Evolutionary conservation across 2,888 invertebrate species (phyloP).

Genomic region (Polietes domitor): DNA sequence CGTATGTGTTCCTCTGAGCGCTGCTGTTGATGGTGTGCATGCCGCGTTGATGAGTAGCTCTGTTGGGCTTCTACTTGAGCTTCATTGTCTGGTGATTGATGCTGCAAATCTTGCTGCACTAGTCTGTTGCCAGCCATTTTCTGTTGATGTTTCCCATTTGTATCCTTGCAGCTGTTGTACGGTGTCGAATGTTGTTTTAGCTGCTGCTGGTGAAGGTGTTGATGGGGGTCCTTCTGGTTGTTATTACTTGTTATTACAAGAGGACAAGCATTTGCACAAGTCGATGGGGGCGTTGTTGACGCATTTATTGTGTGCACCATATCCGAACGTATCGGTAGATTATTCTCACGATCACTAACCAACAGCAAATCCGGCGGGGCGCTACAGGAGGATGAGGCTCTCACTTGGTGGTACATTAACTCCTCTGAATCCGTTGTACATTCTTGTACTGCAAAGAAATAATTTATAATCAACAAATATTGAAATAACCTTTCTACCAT

Average conservation of each 20-base stretch:
- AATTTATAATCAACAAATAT: not conserved
- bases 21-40: slow-evolving; percentile 65
- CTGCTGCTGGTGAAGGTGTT: slow-evolving; percentile 68
- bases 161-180: slow-evolving; percentile 69
- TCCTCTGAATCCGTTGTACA: slow-evolving; percentile 88
- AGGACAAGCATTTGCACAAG: slow-evolving; percentile 64
- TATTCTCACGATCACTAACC: slow-evolving; percentile 83
- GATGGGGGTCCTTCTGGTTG: slow-evolving; percentile 69
- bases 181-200: slow-evolving; percentile 61
- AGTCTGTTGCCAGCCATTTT: slow-evolving; percentile 46
- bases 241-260: slow-evolving; percentile 61
- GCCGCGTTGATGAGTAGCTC: slow-evolving; percentile 66
- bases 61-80: slow-evolving; percentile 60
- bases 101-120: slow-evolving; percentile 64
- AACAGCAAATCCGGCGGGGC: slow-evolving; percentile 84
- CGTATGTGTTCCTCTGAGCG: slow-evolving; percentile 77
- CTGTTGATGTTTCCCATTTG: slow-evolving; percentile 55
- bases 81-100: slow-evolving; percentile 65
- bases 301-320: slow-evolving; percentile 78
- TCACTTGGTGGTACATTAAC: slow-evolving; percentile 83
- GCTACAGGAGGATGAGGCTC: slow-evolving; percentile 85
- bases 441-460: slow-evolving; percentile 83
- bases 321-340: slow-evolving; percentile 78
- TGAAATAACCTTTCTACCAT: too few relatives aligned
- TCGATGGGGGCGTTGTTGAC: slow-evolving; percentile 66